Evolutionary conservation across 1,140 invertebrate species (phyloP), one percentile per base, ranked within the genome.

Genomic region (Ladona fulva): DNA sequence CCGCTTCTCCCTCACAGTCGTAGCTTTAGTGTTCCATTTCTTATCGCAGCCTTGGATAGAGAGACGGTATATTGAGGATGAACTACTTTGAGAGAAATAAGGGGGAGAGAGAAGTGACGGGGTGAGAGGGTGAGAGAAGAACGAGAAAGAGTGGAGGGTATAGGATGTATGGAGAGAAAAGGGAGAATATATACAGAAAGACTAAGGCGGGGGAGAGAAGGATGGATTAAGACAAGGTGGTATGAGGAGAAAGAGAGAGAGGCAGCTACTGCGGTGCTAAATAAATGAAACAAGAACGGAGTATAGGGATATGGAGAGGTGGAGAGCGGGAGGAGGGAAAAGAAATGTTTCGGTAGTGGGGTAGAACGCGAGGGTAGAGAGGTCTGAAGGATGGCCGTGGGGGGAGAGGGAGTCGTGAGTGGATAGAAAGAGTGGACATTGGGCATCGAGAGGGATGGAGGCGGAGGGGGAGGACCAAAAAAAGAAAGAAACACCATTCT

Each of bases 401-500:
- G 52, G 52, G 52, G 44, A 52, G n/a, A 19, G 44, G 44, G 52
- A 19, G 52, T 19, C 52, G 52, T 19, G 52, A 66, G n/a, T 19
- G 52, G 52, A 66, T 66, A 22, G 52, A 22, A 66, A 66, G 52
- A 66, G 52, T 66, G 52, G 52, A 66, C 52, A 66, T 5, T 66
- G 52, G 52, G 52, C 52, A 66, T 66, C 52, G 52, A 12, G 52
- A 19, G 44, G 44, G 44, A 11, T 10, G 44, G 44, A 19, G 19
- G 44, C 19, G 44, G 44, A 19, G 14, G 16, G 52, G 52, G 14
- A 12, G 52, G 1, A 3, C 16, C 5, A 66, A 66, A 66, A 66
- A 66, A 66, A 66, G 52, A 66, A 66, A 66, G 52, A 66, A 66
- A 66, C 52, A 66, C 52, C 52, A 66, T 66, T 66, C 52, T 66